Conservation (phyloP, 2,888 invertebrate genomes). For the Stenichneumon culpator region DNA sequence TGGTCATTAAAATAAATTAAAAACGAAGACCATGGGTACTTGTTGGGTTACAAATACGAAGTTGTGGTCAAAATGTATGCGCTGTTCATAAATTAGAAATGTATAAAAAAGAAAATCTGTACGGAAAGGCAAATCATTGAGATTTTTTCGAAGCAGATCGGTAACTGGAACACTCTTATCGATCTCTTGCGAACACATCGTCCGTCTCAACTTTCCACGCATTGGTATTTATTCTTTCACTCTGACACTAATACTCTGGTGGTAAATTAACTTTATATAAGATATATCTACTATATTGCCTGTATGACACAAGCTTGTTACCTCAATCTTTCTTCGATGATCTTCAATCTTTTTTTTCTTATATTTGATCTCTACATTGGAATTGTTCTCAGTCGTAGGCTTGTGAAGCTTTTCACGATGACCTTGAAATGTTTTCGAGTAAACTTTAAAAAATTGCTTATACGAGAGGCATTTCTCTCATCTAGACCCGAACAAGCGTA, state of each 20-base stretch:
- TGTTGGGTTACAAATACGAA: not conserved
- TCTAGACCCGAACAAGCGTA: conserved; percentile 87
- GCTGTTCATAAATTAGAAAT: not conserved
- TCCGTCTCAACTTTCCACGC: not conserved
- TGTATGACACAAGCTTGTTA: conserved; percentile 2
- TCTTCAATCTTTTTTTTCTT: conserved; percentile 10
- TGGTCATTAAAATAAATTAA: not conserved
- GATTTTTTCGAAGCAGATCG: not conserved
- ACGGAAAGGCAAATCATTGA: conserved; percentile 1
- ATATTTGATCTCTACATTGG: conserved; percentile 15
- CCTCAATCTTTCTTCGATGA: conserved; percentile 5
- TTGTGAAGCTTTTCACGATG: not conserved
- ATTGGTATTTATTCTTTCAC: not conserved
- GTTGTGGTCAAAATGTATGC: not conserved
- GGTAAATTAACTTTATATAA: conserved; percentile 49
- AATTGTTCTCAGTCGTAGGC: conserved; percentile 21
- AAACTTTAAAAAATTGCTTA: not conserved
- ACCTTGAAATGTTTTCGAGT: not conserved
- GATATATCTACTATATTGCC: conserved; percentile 10
- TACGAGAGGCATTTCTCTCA: conserved; percentile 45
- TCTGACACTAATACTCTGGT: conserved; percentile 60
- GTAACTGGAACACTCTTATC: conserved; percentile 22
- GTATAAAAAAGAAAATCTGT: not conserved
- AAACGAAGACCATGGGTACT: not conserved
- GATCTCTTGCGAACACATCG: conserved; percentile 1